Conservation (phyloP, 2,888 invertebrate species). For the Cantharis rustica region DNA sequence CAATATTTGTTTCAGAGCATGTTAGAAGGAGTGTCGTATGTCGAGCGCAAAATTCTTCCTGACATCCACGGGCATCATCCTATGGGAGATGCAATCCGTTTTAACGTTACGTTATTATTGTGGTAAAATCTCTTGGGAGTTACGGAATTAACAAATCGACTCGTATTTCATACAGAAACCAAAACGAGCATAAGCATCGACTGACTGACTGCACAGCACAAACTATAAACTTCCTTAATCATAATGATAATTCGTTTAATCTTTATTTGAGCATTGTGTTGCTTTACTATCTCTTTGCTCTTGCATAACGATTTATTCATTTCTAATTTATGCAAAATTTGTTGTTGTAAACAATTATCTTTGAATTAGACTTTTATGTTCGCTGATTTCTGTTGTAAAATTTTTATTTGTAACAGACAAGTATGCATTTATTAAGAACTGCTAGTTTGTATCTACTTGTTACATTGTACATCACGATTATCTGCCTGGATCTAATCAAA, state of each 20-base stretch:
- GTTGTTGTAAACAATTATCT: slow-evolving; percentile 31
- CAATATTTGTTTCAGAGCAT: slow-evolving; percentile 48
- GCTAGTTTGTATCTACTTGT: neutral
- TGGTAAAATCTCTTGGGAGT: slow-evolving; percentile 29
- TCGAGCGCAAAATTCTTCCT: slow-evolving; percentile 48
- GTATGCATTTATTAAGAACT: slow-evolving; percentile 3
- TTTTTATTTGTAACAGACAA: slow-evolving; percentile 29
- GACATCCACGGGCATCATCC: slow-evolving; percentile 45
- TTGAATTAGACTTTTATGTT: slow-evolving; percentile 27
- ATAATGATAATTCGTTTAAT: neutral
- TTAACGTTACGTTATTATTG: slow-evolving; percentile 36
- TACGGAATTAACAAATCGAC: slow-evolving; percentile 25
- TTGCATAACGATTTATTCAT: slow-evolving; percentile 19
- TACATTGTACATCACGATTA: neutral
- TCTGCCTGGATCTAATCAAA: neutral
- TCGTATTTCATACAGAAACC: slow-evolving; percentile 3
- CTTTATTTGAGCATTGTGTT: slow-evolving; percentile 10
- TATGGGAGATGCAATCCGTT: slow-evolving; percentile 32
- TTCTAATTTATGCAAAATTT: slow-evolving; percentile 23
- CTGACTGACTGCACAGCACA: neutral
- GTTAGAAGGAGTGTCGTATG: slow-evolving; percentile 45
- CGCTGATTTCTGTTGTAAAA: slow-evolving; percentile 13
- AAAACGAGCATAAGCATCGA: neutral
- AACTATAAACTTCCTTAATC: neutral
- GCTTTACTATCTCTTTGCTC: slow-evolving; percentile 13